Base-by-base conservation (phyloP, 2,113 vertebrate species). In the Cheirogaleus medius region DNA sequence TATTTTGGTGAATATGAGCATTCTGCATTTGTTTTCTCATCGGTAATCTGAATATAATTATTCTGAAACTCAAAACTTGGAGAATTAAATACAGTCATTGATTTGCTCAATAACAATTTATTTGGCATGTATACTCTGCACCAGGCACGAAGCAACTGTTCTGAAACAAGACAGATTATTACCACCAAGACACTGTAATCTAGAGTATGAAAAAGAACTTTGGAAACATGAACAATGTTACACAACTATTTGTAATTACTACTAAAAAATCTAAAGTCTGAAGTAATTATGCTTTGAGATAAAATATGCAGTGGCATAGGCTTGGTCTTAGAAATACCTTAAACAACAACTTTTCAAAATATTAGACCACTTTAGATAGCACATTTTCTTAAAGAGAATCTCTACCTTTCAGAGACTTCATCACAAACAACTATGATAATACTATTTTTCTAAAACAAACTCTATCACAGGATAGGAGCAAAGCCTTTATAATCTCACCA, bases 21-120 rank as follows among this genome's bases (percentile, higher is more conserved):
- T 87, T 96, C 11, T 87, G 5, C 13, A 73, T 74, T 52, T 96
- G 32, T 92, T 93, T 94, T 83, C 37, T 96, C 85, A 44, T 58
- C 42, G 10, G 29, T 60, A 73, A 82, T 82, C 11, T 92, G 23
- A 86, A 17, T 69, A 56, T 86, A 54, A 87, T 64, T 76, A 74
- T 44, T 44, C 6, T 73, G 60, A 91, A 90, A 58, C 71, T 92
- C 80, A 81, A 87, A 66, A 49, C 90, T 60, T 56, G 23, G 32
- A 52, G 3, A 32, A 73, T 73, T 94, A 81, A 80, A 56, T 60
- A 5, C 1, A 91, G 56, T 54, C 49, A 66, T 27, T 78, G 34
- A 88, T 37, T 80, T 80, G 25, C 3, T 91, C 25, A 64, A 3
- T 58, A 71, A 37, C 17, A 73, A 52, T 87, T 60, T 82, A 27